These are phyloP conservation scores for Rana temporaria DNA, from an alignment of 2,113 vertebrate species.

Conservation along the genomic window DNA sequence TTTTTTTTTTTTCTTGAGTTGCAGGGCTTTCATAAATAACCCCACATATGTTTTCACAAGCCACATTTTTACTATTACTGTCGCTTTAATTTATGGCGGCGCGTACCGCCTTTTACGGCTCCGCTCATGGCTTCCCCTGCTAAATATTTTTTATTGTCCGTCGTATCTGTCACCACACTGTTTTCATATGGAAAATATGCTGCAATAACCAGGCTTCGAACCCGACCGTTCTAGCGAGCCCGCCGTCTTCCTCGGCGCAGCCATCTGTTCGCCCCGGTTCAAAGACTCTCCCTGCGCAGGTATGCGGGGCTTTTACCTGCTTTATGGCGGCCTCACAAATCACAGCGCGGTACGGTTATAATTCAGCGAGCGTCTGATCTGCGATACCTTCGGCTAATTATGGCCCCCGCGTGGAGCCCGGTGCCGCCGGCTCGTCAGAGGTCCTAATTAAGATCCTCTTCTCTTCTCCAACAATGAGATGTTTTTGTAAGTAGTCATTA, in stretches of 20 bases:
- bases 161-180: slow-evolving; percentile 31
- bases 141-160: slow-evolving; percentile 38
- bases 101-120: slow-evolving; percentile 21
- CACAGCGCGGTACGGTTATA: background rate
- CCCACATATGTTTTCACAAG: slow-evolving; percentile 30
- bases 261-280: slow-evolving; percentile 32
- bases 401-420: slow-evolving; percentile 12
- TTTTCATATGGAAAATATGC: slow-evolving; percentile 42
- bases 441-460: slow-evolving; percentile 41
- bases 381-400: slow-evolving; percentile 5
- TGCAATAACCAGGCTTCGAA: slow-evolving; percentile 31
- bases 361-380: slow-evolving; percentile 12
- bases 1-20: background rate
- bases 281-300: background rate
- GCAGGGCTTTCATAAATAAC: slow-evolving; percentile 32
- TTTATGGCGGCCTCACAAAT: slow-evolving; percentile 28
- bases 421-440: background rate
- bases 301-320: slow-evolving; percentile 1
- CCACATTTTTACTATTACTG: slow-evolving; percentile 42
- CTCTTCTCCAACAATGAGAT: slow-evolving; percentile 11
- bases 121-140: slow-evolving; percentile 35
- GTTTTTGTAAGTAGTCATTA: slow-evolving; percentile 11
- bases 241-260: background rate
- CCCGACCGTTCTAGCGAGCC: background rate
- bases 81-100: slow-evolving; percentile 37